Percentiles rank a stretch among this genome's conserved stretches.
Evolutionary conservation across 1,140 invertebrate species (phyloP).

Genomic region (Sitodiplosis mosellana): DNA sequence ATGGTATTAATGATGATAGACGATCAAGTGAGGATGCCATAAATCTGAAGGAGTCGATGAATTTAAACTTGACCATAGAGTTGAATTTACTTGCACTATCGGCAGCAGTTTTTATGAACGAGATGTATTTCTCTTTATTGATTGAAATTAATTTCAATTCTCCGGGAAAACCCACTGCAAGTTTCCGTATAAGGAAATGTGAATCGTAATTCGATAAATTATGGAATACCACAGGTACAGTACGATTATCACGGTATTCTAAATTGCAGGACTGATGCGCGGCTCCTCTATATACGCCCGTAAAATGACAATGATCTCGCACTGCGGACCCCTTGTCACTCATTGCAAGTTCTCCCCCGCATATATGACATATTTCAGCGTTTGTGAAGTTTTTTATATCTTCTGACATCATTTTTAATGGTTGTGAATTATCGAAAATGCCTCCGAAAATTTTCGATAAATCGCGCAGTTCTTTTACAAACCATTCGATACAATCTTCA

Average conservation of each 20-base stretch:
- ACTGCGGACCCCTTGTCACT: too few relatives aligned
- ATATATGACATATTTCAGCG: conserved; percentile 15
- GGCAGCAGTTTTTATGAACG: too few relatives aligned
- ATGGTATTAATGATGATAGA: conserved; percentile 12
- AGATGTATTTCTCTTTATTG: too few relatives aligned
- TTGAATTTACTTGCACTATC: conserved; percentile 5
- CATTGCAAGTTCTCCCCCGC: conserved; percentile 10
- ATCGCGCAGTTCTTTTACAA: conserved; percentile 9
- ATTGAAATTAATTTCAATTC: conserved; percentile 19
- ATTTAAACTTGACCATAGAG: conserved; percentile 14
- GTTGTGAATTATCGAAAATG: conserved; percentile 9
- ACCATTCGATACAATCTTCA: conserved; percentile 12
- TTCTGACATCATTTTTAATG: conserved; percentile 7
- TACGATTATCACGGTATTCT: conserved; percentile 13
- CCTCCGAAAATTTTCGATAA: conserved; percentile 5
- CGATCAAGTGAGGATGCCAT: conserved; percentile 9
- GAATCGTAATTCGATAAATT: conserved; percentile 19
- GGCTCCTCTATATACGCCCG: conserved; percentile 15
- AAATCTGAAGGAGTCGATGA: conserved; percentile 20
- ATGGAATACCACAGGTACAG: conserved; percentile 22
- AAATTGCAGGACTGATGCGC: conserved; percentile 22
- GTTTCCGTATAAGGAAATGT: conserved; percentile 19
- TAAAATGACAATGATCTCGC: conserved; percentile 22
- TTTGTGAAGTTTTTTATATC: conserved; percentile 3
- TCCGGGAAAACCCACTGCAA: conserved; percentile 9